Conservation (phyloP, 2,888 invertebrate genomes). For the Bibio marci region DNA sequence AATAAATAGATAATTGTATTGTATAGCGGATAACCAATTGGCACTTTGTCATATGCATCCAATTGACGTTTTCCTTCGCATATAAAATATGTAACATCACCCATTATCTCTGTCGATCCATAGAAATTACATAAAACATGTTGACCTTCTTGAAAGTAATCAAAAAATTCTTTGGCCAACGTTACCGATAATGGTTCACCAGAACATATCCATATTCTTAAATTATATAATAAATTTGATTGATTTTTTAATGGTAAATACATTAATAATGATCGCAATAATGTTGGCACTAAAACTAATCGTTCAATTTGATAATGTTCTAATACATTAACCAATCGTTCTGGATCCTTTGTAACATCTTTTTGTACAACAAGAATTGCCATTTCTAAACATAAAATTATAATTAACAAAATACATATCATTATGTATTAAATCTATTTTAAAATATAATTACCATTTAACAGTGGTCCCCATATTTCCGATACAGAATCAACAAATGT, state of each 20-base stretch:
- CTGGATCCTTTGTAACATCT: constrained; percentile 57
- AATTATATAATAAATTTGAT: constrained; percentile 34
- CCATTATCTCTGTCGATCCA: constrained; percentile 85
- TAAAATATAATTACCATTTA: constrained; percentile 35
- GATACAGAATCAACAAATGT: constrained; percentile 83
- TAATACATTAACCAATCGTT: constrained; percentile 48
- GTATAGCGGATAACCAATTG: constrained; percentile 63
- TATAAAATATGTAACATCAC: constrained; percentile 68
- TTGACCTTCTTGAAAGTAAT: constrained; percentile 44
- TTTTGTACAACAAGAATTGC: constrained; percentile 58
- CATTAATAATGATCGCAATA: constrained; percentile 61
- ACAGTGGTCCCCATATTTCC: constrained; percentile 73
- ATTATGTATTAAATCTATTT: background rate
- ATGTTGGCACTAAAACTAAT: constrained; percentile 70
- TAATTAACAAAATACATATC: background rate
- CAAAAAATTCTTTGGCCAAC: constrained; percentile 58
- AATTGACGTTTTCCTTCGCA: constrained; percentile 43
- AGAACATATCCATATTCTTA: constrained; percentile 73
- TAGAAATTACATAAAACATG: constrained; percentile 71
- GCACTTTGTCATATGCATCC: constrained; percentile 47
- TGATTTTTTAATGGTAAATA: constrained; percentile 44
- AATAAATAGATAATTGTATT: constrained; percentile 69
- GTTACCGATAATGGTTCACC: constrained; percentile 63
- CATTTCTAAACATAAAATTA: constrained; percentile 19
- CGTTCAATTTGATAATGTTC: constrained; percentile 58